Evolutionary conservation across 1,140 invertebrate genomes (phyloP).

Genomic region (Neoseiulus cucumeris): DNA sequence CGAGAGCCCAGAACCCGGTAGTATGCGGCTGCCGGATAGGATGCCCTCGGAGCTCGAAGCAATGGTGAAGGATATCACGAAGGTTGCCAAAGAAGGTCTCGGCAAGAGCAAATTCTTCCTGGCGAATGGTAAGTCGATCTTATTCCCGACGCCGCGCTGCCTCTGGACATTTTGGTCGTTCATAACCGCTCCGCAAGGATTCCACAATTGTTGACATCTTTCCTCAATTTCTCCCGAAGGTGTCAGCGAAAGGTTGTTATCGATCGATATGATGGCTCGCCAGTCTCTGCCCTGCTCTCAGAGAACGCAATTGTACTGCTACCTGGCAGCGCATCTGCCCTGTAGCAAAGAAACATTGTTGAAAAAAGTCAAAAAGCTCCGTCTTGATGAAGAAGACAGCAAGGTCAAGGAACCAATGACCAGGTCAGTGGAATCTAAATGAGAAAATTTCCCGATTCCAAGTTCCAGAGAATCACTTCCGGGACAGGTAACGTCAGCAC

Average conservation of each 20-base stretch:
- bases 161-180: too few species aligned
- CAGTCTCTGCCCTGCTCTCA: constrained; percentile 27
- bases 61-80: neutral
- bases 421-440: constrained; percentile 28
- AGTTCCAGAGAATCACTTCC: too few species aligned
- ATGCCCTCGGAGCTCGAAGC: neutral
- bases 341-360: constrained; percentile 45
- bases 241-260: neutral
- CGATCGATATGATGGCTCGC: neutral
- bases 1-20: neutral
- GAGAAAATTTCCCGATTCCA: too few species aligned
- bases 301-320: constrained; percentile 37
- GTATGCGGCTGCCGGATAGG: neutral
- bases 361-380: constrained; percentile 42
- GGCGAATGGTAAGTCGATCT: constrained; percentile 9
- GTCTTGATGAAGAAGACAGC: constrained; percentile 35
- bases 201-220: neutral
- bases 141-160: too few species aligned
- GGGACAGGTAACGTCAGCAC: too few species aligned
- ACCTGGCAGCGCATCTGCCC: constrained; percentile 40
- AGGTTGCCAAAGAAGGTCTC: neutral
- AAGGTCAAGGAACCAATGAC: constrained; percentile 34
- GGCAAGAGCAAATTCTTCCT: constrained; percentile 3
- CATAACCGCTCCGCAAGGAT: neutral
- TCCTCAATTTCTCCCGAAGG: neutral